A percentile compares a stretch with the other conserved stretches of the same genome.
phyloP scores from a whole-genome alignment of 2,113 vertebrate genomes.

The Campylorhamphus procurvoides region DNA sequence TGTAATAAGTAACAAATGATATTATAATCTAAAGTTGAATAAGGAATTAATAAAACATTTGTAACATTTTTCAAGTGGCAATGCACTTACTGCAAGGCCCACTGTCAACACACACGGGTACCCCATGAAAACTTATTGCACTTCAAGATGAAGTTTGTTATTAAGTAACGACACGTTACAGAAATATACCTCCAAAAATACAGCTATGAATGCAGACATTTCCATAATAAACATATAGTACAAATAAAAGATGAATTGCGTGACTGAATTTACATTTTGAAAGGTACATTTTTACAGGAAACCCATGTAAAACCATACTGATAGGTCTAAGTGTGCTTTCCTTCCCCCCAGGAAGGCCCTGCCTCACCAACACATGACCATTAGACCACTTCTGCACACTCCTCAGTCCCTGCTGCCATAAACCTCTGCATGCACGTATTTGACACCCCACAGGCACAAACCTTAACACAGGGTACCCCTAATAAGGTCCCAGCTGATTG shows the following conservation, averaged over 20 bases:
- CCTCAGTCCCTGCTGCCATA: background rate
- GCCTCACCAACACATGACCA: background rate
- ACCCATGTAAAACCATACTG: background rate
- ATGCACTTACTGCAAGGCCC: conserved; percentile 61
- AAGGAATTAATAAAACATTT: conserved; percentile 5
- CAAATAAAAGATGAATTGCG: background rate
- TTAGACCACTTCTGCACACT: background rate
- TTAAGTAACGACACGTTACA: conserved; percentile 68
- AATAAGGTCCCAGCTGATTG: background rate
- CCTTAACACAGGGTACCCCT: background rate
- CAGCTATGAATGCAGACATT: background rate
- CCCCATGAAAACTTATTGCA: conserved; percentile 87
- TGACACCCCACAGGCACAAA: background rate
- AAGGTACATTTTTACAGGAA: background rate
- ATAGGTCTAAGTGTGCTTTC: background rate
- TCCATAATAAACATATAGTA: background rate
- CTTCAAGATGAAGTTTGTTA: conserved; percentile 99
- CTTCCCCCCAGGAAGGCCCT: background rate
- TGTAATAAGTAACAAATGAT: background rate
- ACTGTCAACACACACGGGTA: conserved; percentile 76
- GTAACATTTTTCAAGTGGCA: conserved; percentile 55
- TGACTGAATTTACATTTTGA: background rate
- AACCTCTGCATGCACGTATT: background rate
- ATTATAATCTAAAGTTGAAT: background rate
- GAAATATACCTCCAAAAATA: conserved; percentile 1